Base-by-base conservation (phyloP, 2,113 vertebrate genomes). In the Ochotona princeps region DNA sequence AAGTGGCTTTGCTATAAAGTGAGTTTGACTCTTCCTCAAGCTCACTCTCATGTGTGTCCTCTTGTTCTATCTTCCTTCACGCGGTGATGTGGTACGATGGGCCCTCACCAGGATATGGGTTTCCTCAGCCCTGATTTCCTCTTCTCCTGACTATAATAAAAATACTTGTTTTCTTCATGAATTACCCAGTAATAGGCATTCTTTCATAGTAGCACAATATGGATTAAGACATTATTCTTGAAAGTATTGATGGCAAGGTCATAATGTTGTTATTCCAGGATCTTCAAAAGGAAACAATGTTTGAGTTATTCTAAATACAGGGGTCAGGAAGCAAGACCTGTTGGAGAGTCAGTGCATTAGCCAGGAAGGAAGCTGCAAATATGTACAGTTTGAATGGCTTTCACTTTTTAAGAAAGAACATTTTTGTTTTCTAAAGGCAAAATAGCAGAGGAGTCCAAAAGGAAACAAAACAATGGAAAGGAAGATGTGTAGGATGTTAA, bases 391-490 rank as follows among this genome's bases (percentile, higher is more conserved):
- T 89, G 85, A 89, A 61, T 69, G 67, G 7, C 17, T 57, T 57
- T 84, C n/a, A 61, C 69, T 97, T 87, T 98, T 98, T 98, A 99
- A 96, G 99, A 98, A 67, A 99, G 98, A 98, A 96, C 98, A 99
- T 96, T 98, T 98, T 97, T 98, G 98, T 98, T 99, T 99, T 95
- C 98, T 98, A 98, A 99, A 97, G 4, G 98, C 98, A 51, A 99
- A 98, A 96, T 98, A 99, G 98, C 98, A 99, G 75, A 99, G 98
- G 92, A 99, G 98, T 61, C 99, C 98, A 95, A 99, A 97, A 1
- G 98, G 99, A 97, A 99, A 99, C 97, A 99, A 99, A 67, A 98
- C 97, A 96, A 99, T 99, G 97, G 99, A 98, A 90, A 99, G 99
- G 88, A 99, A 76, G 96, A 99, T 98, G 51, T 98, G 98, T 47